Percentiles rank a stretch among this genome's conserved stretches.
phyloP scores from a whole-genome alignment of 2,888 invertebrate species.

The Conchocele bisecta region DNA sequence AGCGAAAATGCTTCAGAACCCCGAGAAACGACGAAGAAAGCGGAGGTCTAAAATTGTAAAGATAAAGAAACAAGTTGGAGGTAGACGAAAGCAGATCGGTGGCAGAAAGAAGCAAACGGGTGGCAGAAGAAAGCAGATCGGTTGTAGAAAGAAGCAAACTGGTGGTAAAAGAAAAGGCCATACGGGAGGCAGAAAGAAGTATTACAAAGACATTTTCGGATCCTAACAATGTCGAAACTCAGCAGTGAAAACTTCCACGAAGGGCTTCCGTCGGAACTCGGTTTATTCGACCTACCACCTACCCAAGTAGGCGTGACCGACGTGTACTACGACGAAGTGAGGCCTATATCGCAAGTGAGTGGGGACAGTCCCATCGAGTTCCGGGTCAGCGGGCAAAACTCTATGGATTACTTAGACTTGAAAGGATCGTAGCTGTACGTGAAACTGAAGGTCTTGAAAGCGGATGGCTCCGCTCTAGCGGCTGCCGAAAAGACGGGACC shows the following conservation, averaged over 20 bases:
- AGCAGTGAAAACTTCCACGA: constrained; percentile 10
- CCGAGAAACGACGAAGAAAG: not conserved
- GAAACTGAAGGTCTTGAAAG: constrained; percentile 21
- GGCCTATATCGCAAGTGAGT: not conserved
- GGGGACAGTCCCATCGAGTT: constrained; percentile 28
- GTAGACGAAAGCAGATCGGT: too few species aligned
- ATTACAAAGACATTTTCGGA: not conserved
- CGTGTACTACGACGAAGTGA: constrained; percentile 22
- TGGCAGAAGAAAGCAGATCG: too few species aligned
- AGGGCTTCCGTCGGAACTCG: constrained; percentile 8
- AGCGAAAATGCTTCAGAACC: not conserved
- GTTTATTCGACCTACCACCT: constrained; percentile 28
- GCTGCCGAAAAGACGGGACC: constrained; percentile 42
- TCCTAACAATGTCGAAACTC: constrained; percentile 15
- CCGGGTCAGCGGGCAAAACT: constrained; percentile 30
- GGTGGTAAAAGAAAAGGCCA: too few species aligned
- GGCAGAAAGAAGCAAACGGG: too few species aligned
- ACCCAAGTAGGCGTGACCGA: constrained; percentile 28
- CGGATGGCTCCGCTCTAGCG: constrained; percentile 8
- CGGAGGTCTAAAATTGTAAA: too few species aligned
- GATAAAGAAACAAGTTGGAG: too few species aligned
- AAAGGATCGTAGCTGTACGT: constrained; percentile 18
- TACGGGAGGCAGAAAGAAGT: too few species aligned
- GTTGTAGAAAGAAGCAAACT: too few species aligned
- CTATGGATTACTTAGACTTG: constrained; percentile 38